phyloP scores from a whole-genome alignment of 2,797 vertebrate species.

The Syngnathus acus region DNA sequence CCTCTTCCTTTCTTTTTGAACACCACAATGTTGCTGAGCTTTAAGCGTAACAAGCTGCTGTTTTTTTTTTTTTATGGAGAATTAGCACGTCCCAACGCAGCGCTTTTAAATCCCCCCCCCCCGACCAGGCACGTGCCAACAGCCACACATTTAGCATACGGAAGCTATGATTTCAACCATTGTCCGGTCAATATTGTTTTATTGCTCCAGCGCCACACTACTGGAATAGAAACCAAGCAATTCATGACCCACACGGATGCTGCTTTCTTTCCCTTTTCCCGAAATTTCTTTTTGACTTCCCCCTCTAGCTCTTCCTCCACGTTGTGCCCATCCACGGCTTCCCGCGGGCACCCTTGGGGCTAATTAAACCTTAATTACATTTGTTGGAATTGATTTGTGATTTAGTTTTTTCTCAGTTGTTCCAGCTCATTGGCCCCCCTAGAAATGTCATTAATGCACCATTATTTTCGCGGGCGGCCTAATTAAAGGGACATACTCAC shows the following conservation, averaged over 20 bases:
- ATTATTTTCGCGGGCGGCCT: conserved; percentile 74
- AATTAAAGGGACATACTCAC: conserved; percentile 73
- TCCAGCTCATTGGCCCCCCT: conserved; percentile 74
- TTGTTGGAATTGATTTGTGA: conserved; percentile 83
- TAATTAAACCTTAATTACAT: conserved; percentile 84
- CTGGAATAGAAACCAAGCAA: conserved; percentile 8
- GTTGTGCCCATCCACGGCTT: conserved; percentile 41
- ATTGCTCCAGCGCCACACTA: neutral
- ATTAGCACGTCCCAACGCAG: conserved; percentile 64
- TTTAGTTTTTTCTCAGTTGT: conserved; percentile 75
- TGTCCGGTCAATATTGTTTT: conserved; percentile 1
- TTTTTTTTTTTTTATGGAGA: conserved; percentile 76
- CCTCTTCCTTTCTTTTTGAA: conserved; percentile 47
- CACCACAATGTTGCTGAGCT: conserved; percentile 59
- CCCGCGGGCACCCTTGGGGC: conserved; percentile 66
- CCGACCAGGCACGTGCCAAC: conserved; percentile 43
- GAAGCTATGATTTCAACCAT: conserved; percentile 15
- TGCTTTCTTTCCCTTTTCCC: conserved; percentile 27
- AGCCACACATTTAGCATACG: conserved; percentile 42
- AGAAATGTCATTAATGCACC: conserved; percentile 78
- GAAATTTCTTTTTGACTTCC: conserved; percentile 44
- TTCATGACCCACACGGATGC: conserved; percentile 36
- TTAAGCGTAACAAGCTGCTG: conserved; percentile 60
- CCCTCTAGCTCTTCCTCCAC: conserved; percentile 34
- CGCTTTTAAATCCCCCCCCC: conserved; percentile 54